Evolutionary conservation across 2,888 invertebrate genomes (phyloP).

Genomic region (Paralinhomoeus sp.): DNA sequence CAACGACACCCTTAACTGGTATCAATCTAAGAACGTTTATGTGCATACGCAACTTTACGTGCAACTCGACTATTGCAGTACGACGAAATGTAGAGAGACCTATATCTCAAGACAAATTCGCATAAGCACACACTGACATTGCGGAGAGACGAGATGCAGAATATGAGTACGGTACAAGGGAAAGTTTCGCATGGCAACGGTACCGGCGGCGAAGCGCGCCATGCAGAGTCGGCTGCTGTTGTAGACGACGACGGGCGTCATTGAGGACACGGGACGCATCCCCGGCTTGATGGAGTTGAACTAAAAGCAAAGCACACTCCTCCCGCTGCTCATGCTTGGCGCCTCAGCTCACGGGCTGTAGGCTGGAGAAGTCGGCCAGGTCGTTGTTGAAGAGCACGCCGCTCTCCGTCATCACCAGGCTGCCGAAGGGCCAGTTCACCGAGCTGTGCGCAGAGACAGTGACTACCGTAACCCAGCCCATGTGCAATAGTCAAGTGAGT

Average conservation of each 20-base stretch:
- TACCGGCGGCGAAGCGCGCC: conserved; percentile 19
- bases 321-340: conserved; percentile 6
- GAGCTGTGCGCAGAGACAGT: conserved; percentile 5
- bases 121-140: no score
- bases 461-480: background rate
- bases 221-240: conserved; percentile 30
- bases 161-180: no score
- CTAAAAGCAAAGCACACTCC: conserved; percentile 29
- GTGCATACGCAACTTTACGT: no score
- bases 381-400: conserved; percentile 71
- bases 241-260: conserved; percentile 55
- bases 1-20: no score
- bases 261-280: conserved; percentile 65
- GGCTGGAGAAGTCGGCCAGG: conserved; percentile 53
- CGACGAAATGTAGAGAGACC: no score
- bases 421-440: conserved; percentile 47
- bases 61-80: no score
- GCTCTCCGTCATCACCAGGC: conserved; percentile 42
- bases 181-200: no score
- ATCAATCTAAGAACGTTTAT: no score
- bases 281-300: conserved; percentile 53
- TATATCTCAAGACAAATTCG: no score
- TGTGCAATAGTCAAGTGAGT: background rate
- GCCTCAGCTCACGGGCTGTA: background rate
- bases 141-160: no score